Evolutionary conservation across 2,113 vertebrate species (phyloP), one percentile per base, ranked within the genome.

Genomic region (Hymenochirus boettgeri): DNA sequence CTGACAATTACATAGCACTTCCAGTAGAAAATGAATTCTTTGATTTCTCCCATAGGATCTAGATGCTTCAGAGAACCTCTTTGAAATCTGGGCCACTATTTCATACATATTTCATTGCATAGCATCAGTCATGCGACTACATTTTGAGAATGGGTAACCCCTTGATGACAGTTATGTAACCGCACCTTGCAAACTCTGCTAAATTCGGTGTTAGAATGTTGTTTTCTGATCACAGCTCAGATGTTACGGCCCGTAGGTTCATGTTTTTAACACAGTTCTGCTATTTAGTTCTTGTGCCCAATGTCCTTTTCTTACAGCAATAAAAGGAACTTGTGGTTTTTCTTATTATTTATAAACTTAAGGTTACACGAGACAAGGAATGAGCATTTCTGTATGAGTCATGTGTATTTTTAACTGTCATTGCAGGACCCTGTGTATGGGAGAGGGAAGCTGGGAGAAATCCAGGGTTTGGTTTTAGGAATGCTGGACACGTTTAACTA

Each of bases 401-500:
- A 45, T 7, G 13, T 42, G 17, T 39, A 45, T 26, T 59, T 17
- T 59, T 46, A 60, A 50, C 64, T 72, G 33, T 35, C 33, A 6
- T 7, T 73, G 18, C 74, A 99, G 96, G 95, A 98, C 72, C 95
- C 95, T n/a, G 88, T 98, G 57, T 98, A 98, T 77, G 94, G 95
- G 22, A 96, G 82, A 85, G 95, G 95, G 57, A 95, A 96, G 72
- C 85, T 99, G 72, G 90, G 92, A 72, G 96, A 99, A 83, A 97
- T 99, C 75, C 94, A 99, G 70, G 90, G 92, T 2, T 92, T 99
- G 52, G 88, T 99, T 47, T 79, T 99, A 72, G 95, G 95, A 48
- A 99, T 99, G 96, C 74, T 98, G 76, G 94, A 98, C 71, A 98
- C 93, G 2, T 99, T 98, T 74, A 98, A 85, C 77, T 99, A 99